These are phyloP conservation scores for Rhizoglyphus robini DNA, from an alignment of 1,140 invertebrate genomes.

Conservation along the genomic window DNA sequence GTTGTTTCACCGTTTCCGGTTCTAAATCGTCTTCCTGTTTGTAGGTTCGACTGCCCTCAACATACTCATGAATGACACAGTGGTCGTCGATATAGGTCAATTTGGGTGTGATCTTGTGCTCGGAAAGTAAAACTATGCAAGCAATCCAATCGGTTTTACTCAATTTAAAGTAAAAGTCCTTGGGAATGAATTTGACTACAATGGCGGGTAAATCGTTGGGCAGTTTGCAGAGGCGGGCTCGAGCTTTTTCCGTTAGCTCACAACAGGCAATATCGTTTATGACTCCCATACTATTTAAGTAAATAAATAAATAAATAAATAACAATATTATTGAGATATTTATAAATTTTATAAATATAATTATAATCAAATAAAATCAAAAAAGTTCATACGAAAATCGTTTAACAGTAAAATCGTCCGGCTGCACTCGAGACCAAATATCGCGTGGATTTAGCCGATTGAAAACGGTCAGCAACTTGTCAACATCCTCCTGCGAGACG, in stretches of 20 bases:
- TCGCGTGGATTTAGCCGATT: not conserved
- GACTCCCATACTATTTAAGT: too few relatives aligned
- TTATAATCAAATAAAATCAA: not conserved
- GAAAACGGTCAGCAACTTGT: not conserved
- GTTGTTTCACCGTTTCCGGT: not conserved
- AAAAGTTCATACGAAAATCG: not conserved
- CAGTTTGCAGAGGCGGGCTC: not conserved
- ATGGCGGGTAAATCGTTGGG: not conserved
- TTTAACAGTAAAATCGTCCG: not conserved
- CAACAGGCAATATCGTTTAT: not conserved
- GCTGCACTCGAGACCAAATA: not conserved
- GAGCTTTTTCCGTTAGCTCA: not conserved
- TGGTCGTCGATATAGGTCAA: not conserved
- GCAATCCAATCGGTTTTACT: not conserved
- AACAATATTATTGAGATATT: too few relatives aligned
- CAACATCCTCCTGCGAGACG: not conserved
- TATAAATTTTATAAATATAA: not conserved
- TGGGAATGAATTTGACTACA: not conserved
- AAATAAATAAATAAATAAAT: too few relatives aligned
- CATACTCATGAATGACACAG: not conserved
- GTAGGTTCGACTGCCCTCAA: slow-evolving; percentile 4
- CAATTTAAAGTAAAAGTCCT: not conserved
- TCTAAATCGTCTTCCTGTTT: slow-evolving; percentile 1
- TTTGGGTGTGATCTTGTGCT: not conserved
- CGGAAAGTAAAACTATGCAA: not conserved